These are phyloP conservation scores for Spongilla lacustris DNA, from an alignment of 37 sponge, comb jelly and placozoan genomes.

Conservation along the genomic window DNA sequence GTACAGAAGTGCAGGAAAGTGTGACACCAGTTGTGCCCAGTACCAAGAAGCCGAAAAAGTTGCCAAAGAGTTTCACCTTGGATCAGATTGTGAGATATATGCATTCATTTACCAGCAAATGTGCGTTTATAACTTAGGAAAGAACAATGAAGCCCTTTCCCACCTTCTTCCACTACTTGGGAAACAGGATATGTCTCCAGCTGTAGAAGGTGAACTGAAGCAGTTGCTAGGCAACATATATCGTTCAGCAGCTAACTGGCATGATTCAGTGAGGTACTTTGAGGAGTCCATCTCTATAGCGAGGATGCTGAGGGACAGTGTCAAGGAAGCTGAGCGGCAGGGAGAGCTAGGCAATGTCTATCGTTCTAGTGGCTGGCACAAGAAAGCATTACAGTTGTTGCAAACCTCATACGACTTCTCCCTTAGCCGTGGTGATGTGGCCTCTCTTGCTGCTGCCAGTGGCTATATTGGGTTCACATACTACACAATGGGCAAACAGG, in stretches of 20 bases:
- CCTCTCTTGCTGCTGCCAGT: slow-evolving; percentile 38
- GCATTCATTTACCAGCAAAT: slow-evolving; percentile 56
- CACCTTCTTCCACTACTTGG: slow-evolving; percentile 15
- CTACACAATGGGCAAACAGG: slow-evolving; percentile 24
- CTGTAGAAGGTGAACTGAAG: slow-evolving; percentile 27
- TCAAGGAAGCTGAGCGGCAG: slow-evolving; percentile 21
- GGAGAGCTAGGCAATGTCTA: slow-evolving; percentile 56
- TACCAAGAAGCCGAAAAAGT: slow-evolving; percentile 26
- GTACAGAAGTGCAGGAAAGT: slow-evolving; percentile 9
- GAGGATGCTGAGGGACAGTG: slow-evolving; percentile 5
- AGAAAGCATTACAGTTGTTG: slow-evolving; percentile 29
- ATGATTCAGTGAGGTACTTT: slow-evolving; percentile 22
- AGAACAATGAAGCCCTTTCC: slow-evolving; percentile 31
- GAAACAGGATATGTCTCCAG: not conserved
- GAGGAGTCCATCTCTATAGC: slow-evolving; percentile 34
- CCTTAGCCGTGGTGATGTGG: slow-evolving; percentile 21
- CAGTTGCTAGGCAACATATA: slow-evolving; percentile 56
- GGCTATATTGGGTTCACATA: slow-evolving; percentile 62
- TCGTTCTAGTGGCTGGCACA: slow-evolving; percentile 41
- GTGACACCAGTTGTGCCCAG: not conserved
- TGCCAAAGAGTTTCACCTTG: not conserved
- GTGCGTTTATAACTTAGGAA: slow-evolving; percentile 24
- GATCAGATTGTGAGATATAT: not conserved
- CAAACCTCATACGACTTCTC: slow-evolving; percentile 12
- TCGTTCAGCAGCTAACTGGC: slow-evolving; percentile 53